phyloP scores from a whole-genome alignment of 2,888 invertebrate species.

The Spodoptera exigua region DNA sequence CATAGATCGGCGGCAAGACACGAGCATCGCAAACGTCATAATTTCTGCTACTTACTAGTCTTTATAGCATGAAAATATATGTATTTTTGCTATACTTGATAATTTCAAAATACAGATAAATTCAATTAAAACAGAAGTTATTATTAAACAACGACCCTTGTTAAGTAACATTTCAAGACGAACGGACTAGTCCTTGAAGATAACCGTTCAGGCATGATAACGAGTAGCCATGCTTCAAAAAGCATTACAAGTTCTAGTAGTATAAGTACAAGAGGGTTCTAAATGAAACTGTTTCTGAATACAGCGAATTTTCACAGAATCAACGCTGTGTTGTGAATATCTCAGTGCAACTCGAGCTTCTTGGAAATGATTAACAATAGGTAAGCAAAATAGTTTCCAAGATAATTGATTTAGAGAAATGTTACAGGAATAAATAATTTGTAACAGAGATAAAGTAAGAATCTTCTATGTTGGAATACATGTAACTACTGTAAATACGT shows the following conservation, averaged over 20 bases:
- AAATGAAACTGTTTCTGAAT: slow-evolving; percentile 11
- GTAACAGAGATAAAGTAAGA: neutral
- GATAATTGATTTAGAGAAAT: neutral
- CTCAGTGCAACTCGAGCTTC: slow-evolving; percentile 1
- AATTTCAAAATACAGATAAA: too few relatives aligned
- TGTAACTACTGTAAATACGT: too few relatives aligned
- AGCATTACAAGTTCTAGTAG: slow-evolving; percentile 10
- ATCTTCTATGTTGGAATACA: too few relatives aligned
- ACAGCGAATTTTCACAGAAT: slow-evolving; percentile 9
- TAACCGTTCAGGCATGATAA: slow-evolving; percentile 1
- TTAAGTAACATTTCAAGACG: slow-evolving; percentile 10
- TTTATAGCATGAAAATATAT: too few relatives aligned
- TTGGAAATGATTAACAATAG: neutral
- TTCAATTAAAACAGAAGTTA: too few relatives aligned
- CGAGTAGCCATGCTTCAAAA: neutral
- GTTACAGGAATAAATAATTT: neutral
- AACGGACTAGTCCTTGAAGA: slow-evolving; percentile 5
- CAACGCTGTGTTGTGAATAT: neutral
- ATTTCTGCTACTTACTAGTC: too few relatives aligned
- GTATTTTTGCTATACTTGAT: too few relatives aligned
- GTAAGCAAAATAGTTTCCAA: neutral
- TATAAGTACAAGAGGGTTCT: slow-evolving; percentile 9
- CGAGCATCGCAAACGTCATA: too few relatives aligned
- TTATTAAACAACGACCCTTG: neutral
- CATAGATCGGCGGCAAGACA: too few relatives aligned